A percentile compares a stretch with the other conserved stretches of the same genome.
Conservation (phyloP, 2,888 invertebrate genomes). For the Ctenicera cuprea region DNA sequence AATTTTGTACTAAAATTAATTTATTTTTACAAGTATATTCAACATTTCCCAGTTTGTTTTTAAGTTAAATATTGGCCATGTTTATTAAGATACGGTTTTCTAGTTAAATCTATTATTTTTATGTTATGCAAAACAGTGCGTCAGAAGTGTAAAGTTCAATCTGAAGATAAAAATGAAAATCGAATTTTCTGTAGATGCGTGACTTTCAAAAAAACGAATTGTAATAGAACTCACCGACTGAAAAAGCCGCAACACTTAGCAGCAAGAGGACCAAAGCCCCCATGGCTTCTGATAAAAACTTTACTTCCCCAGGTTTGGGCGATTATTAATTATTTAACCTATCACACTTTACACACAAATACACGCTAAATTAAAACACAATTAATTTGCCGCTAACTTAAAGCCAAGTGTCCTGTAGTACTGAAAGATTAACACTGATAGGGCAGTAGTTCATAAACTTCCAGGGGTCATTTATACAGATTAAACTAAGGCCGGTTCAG, state of each 20-base stretch:
- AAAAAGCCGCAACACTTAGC: constrained; percentile 26
- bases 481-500: constrained; percentile 48
- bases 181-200: background rate
- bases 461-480: constrained; percentile 46
- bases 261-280: constrained; percentile 43
- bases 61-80: background rate
- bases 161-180: constrained; percentile 15
- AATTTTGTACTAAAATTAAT: background rate
- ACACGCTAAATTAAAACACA: constrained; percentile 19
- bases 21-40: background rate
- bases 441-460: constrained; percentile 41
- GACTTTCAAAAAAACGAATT: background rate
- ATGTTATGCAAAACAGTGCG: constrained; percentile 16
- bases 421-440: constrained; percentile 56
- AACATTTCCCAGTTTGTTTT: background rate
- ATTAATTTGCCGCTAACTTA: constrained; percentile 10
- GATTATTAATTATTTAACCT: background rate
- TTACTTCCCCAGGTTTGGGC: constrained; percentile 10
- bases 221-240: constrained; percentile 28
- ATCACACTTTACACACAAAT: constrained; percentile 1
- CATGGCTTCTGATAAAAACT: constrained; percentile 42
- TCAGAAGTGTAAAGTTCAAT: constrained; percentile 19
- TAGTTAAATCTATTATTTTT: background rate
- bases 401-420: constrained; percentile 45
- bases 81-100: background rate